Evolutionary conservation across 2,797 vertebrate species (phyloP).

Genomic region (Chrysocyon brachyurus): DNA sequence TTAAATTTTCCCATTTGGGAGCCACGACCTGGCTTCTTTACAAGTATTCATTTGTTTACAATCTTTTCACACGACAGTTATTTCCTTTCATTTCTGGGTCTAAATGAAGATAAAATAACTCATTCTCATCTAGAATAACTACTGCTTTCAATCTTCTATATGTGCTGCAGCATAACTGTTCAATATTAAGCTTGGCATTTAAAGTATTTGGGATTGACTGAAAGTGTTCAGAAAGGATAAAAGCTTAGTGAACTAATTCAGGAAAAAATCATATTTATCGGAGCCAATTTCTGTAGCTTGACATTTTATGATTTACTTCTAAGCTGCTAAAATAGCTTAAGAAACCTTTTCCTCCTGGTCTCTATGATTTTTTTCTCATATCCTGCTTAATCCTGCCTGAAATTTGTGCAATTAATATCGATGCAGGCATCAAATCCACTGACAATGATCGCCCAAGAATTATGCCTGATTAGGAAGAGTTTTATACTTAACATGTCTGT

Average conservation of each 20-base stretch:
- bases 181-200: slow-evolving; percentile 85
- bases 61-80: slow-evolving; percentile 40
- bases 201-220: slow-evolving; percentile 86
- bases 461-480: slow-evolving; percentile 77
- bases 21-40: background rate
- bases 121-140: slow-evolving; percentile 71
- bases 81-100: slow-evolving; percentile 47
- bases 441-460: slow-evolving; percentile 78
- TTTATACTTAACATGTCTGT: slow-evolving; percentile 53
- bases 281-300: slow-evolving; percentile 89
- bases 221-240: slow-evolving; percentile 86
- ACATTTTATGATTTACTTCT: slow-evolving; percentile 89
- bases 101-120: slow-evolving; percentile 80
- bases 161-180: slow-evolving; percentile 80
- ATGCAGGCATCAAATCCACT: slow-evolving; percentile 72
- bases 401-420: slow-evolving; percentile 85
- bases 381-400: slow-evolving; percentile 86
- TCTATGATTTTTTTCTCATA: slow-evolving; percentile 80
- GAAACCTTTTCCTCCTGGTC: slow-evolving; percentile 85
- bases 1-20: slow-evolving; percentile 48
- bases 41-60: slow-evolving; percentile 48
- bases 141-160: slow-evolving; percentile 70
- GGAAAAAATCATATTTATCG: slow-evolving; percentile 87
- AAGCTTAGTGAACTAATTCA: slow-evolving; percentile 88
- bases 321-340: slow-evolving; percentile 90